Evolutionary conservation across 2,888 invertebrate species (phyloP), one percentile per base, ranked within the genome.

Genomic region (Nineta flava): DNA sequence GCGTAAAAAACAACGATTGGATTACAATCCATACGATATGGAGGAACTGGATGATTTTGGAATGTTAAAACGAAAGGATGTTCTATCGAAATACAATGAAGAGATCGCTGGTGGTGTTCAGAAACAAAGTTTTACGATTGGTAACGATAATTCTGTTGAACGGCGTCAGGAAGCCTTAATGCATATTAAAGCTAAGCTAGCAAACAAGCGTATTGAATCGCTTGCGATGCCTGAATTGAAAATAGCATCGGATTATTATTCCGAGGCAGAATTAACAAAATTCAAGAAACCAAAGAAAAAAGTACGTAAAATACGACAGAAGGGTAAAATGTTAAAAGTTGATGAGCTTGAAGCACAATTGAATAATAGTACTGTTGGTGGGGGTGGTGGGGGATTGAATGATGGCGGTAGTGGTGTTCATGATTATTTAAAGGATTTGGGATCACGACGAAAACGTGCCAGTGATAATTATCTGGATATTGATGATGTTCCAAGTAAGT

Each of bases 71-170:
- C 72, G 74, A 55, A 78, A 79, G 58, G 75, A 77, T 10, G 71
- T 99, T 46, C 74, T 99, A 19, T 73, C 81, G 57, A 94, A 99
- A 70, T 97, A 99, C 64, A 94, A 97, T 65, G 94, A 94, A 61
- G 94, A 94, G 67, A 83, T 94, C 50, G n/a, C n/a, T 26, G 81
- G 83, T 48, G 85, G 83, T 1, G 75, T 71, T 49, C 80, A 79
- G 57, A 76, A 73, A 56, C 73, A 75, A 19, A 74, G 73, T 50
- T 96, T 96, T 69, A 70, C 77, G 49, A 77, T 96, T 53, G 94
- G 93, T 21, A 73, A 77, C 58, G 76, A 77, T 51, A 68, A 72
- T 48, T 70, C 70, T 1, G 75, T 77, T 54, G 68, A 74, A 13
- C 75, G 74, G 57, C 70, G 72, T 40, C 66, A 68, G 19, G 61